phyloP scores from a whole-genome alignment of 2,113 vertebrate genomes.

The Indri indri region DNA sequence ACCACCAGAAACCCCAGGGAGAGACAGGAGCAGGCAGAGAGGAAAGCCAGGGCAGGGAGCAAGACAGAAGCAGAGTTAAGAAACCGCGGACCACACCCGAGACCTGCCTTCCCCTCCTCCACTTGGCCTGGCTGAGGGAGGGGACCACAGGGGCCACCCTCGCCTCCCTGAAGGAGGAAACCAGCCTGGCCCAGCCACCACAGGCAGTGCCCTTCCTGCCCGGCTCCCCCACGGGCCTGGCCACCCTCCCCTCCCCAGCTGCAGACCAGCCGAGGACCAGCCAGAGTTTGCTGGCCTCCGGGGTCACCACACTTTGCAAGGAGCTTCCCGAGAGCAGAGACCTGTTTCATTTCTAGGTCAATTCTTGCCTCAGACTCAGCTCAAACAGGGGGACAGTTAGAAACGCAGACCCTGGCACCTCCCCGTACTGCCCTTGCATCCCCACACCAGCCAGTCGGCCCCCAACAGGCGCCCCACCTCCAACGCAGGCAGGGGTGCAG shows the following conservation, averaged over 20 bases:
- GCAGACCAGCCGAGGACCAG: background rate
- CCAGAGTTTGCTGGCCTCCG: background rate
- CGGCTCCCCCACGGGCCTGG: background rate
- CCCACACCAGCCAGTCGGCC: rapidly evolving
- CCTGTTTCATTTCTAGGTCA: background rate
- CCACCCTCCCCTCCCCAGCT: background rate
- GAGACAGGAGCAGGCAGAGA: slow-evolving; percentile 71
- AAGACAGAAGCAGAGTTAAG: slow-evolving; percentile 86
- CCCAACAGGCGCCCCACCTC: rapidly evolving
- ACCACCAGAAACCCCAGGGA: slow-evolving; percentile 84
- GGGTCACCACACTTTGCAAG: background rate
- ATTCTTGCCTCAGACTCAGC: background rate
- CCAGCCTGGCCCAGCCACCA: background rate
- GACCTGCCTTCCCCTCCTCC: background rate
- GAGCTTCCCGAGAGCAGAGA: background rate
- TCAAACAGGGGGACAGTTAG: background rate
- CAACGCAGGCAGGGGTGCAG: rapidly evolving
- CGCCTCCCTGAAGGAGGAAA: background rate
- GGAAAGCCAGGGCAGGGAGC: slow-evolving; percentile 69
- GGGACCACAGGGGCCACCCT: rapidly evolving
- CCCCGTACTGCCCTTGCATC: too few species aligned
- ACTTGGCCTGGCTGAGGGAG: background rate
- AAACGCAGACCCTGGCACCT: background rate
- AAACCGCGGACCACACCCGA: slow-evolving; percentile 35
- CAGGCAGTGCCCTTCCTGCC: background rate